Percentiles rank a stretch among this genome's conserved stretches.
These are phyloP conservation scores for Pseudomyrmex flavicornis DNA, from an alignment of 1,140 invertebrate genomes.

Conservation along the genomic window DNA sequence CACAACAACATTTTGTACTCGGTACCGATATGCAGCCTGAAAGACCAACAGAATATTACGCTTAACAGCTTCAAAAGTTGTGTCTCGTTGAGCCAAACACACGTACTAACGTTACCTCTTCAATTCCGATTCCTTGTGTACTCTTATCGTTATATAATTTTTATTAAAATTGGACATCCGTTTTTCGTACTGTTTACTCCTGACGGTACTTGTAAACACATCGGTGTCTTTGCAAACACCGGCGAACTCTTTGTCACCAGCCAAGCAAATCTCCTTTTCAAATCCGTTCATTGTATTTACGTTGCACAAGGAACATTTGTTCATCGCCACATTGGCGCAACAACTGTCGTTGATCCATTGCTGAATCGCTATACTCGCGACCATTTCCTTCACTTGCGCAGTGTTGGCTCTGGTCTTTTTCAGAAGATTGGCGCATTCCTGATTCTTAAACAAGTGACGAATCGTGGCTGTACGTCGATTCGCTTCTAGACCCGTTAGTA, in stretches of 20 bases:
- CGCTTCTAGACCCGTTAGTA: constrained; percentile 74
- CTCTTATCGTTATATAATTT: constrained; percentile 32
- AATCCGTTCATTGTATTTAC: constrained; percentile 50
- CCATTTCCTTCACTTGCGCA: constrained; percentile 36
- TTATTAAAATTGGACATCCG: constrained; percentile 73
- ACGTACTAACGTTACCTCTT: constrained; percentile 52
- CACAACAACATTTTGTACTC: constrained; percentile 83
- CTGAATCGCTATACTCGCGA: constrained; percentile 73
- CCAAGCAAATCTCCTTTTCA: constrained; percentile 70
- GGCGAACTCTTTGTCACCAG: constrained; percentile 53
- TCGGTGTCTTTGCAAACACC: constrained; percentile 77
- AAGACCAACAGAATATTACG: background rate
- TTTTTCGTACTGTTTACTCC: constrained; percentile 56
- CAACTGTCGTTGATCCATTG: constrained; percentile 84
- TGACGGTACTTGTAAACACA: constrained; percentile 73
- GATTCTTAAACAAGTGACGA: constrained; percentile 68
- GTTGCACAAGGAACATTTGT: constrained; percentile 80
- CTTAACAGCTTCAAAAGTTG: constrained; percentile 12
- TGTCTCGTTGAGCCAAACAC: background rate
- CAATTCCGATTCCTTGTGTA: constrained; percentile 48
- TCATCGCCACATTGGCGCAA: constrained; percentile 79
- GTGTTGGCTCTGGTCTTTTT: constrained; percentile 55
- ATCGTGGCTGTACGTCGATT: constrained; percentile 70
- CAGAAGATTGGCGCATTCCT: constrained; percentile 71
- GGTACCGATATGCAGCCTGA: constrained; percentile 27